Base-by-base conservation (phyloP, 2,113 vertebrate species). In the Hippocampus comes region DNA sequence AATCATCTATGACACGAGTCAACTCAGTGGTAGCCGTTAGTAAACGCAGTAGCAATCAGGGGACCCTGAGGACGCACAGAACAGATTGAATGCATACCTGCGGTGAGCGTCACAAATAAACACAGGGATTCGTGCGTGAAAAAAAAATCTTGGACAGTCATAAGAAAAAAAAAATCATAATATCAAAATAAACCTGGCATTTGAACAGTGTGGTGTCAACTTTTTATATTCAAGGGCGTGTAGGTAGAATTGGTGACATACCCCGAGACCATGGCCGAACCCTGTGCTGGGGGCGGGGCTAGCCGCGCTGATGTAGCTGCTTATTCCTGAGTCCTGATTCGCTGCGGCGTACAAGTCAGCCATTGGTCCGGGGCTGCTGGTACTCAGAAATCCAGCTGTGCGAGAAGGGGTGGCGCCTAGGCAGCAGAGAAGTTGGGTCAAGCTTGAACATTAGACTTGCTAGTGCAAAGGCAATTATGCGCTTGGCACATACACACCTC, bases 11-110 rank as follows among this genome's bases (percentile, higher is more conserved):
- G 86, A 87, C 86, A 82, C 79, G 87, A 87, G 84, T 76, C 20
- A 56, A 77, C 82, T 98, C 95, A 98, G 94, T 98, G 96, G 93
- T 98, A 98, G 89, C 96, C 96, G 81, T 98, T 98, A 91, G 96
- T 98, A 90, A 98, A 98, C 77, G 96, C 96, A 91, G 96, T 98
- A 89, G 96, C 96, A 91, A 98, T 98, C 94, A 98, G 94, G 77
- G 95, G 96, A 81, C 96, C 96, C 96, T 97, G 83, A 12, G 73
- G 82, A 82, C 51, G 56, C 70, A 73, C 3, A 25, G 9, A 49
- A 34, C 61, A 43, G 5, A 67, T 48, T 18, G 53, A 79, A 67
- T 42, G 69, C 27, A 67, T 64, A n/a, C 9, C 61, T 57, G 34
- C 34, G 1, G 25, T 67, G 34, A 69, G 61, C 43, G 60, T 61